Conservation (phyloP, 2,888 invertebrate species). For the Timandra comae region DNA sequence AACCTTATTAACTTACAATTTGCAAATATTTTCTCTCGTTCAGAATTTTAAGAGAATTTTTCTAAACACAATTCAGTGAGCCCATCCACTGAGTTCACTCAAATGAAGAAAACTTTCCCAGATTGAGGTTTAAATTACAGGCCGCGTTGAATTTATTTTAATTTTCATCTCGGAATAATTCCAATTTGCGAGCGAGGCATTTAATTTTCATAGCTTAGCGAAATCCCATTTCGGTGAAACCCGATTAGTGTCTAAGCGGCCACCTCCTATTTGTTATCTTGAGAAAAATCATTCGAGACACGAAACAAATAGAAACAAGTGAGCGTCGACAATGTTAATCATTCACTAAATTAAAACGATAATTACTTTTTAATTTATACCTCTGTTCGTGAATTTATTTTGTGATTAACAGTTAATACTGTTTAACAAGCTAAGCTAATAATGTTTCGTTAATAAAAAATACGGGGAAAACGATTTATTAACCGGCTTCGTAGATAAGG, state of each 20-base stretch:
- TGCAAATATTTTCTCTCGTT: slow-evolving; percentile 5
- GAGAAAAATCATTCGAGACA: slow-evolving; percentile 36
- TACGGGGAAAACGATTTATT: too few relatives aligned
- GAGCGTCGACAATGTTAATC: slow-evolving; percentile 36
- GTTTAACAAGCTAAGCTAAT: too few relatives aligned
- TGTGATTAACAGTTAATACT: too few relatives aligned
- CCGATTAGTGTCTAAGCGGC: slow-evolving; percentile 55
- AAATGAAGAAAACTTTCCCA: slow-evolving; percentile 36
- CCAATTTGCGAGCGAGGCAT: slow-evolving; percentile 48
- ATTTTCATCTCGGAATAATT: slow-evolving; percentile 52
- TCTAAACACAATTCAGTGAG: slow-evolving; percentile 16
- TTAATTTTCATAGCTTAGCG: slow-evolving; percentile 59
- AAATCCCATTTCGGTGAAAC: slow-evolving; percentile 52
- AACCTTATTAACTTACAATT: slow-evolving; percentile 6
- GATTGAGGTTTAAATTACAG: slow-evolving; percentile 47
- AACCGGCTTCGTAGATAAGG: too few relatives aligned
- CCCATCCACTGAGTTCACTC: slow-evolving; percentile 30
- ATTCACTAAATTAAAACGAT: slow-evolving; percentile 39
- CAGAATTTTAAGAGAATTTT: slow-evolving; percentile 7
- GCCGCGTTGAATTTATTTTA: slow-evolving; percentile 48
- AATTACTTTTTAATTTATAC: slow-evolving; percentile 34
- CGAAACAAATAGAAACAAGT: slow-evolving; percentile 34
- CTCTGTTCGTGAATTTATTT: too few relatives aligned
- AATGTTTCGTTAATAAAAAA: too few relatives aligned
- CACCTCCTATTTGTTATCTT: slow-evolving; percentile 56